Evolutionary conservation across 1,140 invertebrate species (phyloP), one percentile per base, ranked within the genome.

Genomic region (Drosophila paulistorum): DNA sequence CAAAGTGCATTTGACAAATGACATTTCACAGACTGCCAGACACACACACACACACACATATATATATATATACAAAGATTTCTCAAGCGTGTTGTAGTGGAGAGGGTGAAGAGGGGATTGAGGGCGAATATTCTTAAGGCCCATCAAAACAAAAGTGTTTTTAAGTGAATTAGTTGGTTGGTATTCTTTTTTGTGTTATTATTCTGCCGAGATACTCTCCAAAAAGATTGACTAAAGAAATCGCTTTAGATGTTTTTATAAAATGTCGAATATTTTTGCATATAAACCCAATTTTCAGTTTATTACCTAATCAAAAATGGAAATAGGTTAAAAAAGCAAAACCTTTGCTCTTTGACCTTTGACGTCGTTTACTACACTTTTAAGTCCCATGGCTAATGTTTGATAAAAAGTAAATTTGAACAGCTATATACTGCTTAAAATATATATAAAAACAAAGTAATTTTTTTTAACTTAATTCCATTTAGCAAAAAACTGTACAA

Each of bases 1-100:
- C 81, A 89, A 89, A 89, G 84, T 89, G 84, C 84, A 89, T 89
- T 90, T 89, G 84, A 89, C 84, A 89, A 89, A 89, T 89, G 84
- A 89, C 81, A 89, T 89, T 89, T 90, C 84, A 89, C 85, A 89
- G 85, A 87, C 80, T 80, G 84, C 80, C 84, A 87, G 77, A 80
- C 76, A 76, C 71, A 77, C 71, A 73, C 41, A 62, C 70, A 69
- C 35, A 37, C 20, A 23, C 20, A 20, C 7, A 35, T 9, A 37
- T 0, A 9, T 10, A 37, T n/a, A n/a, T n/a, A n/a, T 30, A 30
- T 6, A 30, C 30, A 30, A 30, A 0, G 68, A 69, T 63, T 37
- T 42, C 48, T 14, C 23, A 48, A 7, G 30, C 7, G 17, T 14
- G 9, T 41, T 23, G 26, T 9, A n/a, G 39, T 14, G 14, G 33